Evolutionary conservation across 30 jellyfish, hydroid and myxozoan species (phyloP).

Genomic region (Pelagia noctiluca): DNA sequence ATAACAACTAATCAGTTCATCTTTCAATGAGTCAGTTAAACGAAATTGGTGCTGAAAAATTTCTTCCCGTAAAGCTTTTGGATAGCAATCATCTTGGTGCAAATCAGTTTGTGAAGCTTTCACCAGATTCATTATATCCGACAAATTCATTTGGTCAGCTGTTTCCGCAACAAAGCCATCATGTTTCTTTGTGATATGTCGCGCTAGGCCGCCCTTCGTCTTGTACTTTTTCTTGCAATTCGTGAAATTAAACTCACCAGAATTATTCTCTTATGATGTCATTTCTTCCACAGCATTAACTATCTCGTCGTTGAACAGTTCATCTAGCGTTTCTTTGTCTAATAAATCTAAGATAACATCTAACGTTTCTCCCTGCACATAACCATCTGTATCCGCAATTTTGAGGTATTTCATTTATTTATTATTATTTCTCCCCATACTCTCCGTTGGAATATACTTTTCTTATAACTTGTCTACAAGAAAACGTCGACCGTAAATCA

Average conservation of each 20-base stretch:
- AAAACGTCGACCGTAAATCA: too few species aligned
- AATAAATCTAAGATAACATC: conserved; percentile 9
- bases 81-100: conserved; percentile 11
- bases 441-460: too few species aligned
- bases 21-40: conserved; percentile 2
- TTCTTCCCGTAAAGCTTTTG: conserved; percentile 20
- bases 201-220: conserved; percentile 17
- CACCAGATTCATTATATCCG: background rate
- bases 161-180: conserved; percentile 11
- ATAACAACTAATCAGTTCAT: conserved; percentile 21
- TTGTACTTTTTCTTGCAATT: conserved; percentile 13
- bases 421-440: too few species aligned
- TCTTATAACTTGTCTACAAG: too few species aligned
- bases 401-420: too few species aligned
- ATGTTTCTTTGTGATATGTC: conserved; percentile 1
- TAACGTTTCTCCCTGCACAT: conserved; percentile 25
- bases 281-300: conserved; percentile 21
- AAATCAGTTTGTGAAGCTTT: conserved; percentile 11
- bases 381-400: too few species aligned
- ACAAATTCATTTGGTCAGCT: background rate
- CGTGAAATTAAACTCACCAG: conserved; percentile 30
- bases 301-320: conserved; percentile 1
- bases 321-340: conserved; percentile 1
- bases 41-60: background rate
- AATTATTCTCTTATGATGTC: conserved; percentile 8